Evolutionary conservation across 2,888 invertebrate species (phyloP).

Genomic region (Bombylius discolor): DNA sequence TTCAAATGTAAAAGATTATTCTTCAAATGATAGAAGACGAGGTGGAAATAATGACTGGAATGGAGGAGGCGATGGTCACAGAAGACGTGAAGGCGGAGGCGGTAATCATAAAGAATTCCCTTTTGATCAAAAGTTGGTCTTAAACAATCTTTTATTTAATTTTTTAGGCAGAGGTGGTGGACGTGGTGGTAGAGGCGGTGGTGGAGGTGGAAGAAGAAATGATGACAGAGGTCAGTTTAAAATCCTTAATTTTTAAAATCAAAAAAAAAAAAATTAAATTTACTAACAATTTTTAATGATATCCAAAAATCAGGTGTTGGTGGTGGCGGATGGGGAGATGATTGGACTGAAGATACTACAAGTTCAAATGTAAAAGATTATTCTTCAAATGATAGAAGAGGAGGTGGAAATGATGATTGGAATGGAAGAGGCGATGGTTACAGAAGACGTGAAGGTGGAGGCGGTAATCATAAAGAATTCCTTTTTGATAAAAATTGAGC

Average conservation of each 20-base stretch:
- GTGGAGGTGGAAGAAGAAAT: no score
- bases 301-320: background rate
- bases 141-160: background rate
- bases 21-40: background rate
- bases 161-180: background rate
- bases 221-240: no score
- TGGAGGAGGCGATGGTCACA: background rate
- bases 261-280: background rate
- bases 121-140: background rate
- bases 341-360: background rate
- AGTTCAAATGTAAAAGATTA: no score
- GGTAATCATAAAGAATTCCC: background rate
- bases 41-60: background rate
- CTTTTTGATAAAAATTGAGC: background rate
- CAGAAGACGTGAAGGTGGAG: background rate
- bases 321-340: background rate
- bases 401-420: background rate
- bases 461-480: background rate
- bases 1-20: no score
- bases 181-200: background rate
- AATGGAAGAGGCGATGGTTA: background rate
- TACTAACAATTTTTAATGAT: background rate
- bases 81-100: background rate
- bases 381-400: background rate
- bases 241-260: background rate